Evolutionary conservation across 2,888 invertebrate species (phyloP).

Genomic region (Euplexia lucipara): DNA sequence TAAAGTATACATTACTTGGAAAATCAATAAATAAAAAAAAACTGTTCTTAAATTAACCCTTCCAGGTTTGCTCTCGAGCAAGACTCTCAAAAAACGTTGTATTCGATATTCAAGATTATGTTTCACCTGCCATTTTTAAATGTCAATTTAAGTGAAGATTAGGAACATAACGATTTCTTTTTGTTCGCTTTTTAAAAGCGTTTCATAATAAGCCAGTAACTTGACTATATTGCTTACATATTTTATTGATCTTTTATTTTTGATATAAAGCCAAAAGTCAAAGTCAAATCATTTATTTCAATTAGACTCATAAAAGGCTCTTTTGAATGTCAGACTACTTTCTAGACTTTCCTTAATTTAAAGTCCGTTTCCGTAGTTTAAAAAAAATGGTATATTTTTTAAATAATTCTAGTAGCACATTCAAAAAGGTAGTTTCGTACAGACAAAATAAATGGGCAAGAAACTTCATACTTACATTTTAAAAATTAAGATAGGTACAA

Average conservation of each 20-base stretch:
- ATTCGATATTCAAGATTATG: slow-evolving; percentile 7
- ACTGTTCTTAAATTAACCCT: not conserved
- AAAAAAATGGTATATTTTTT: no score
- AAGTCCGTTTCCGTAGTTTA: no score
- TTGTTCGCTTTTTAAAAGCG: not conserved
- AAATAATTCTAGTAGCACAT: no score
- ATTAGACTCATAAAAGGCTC: no score
- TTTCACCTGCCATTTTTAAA: slow-evolving; percentile 13
- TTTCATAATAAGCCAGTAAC: not conserved
- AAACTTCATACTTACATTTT: no score
- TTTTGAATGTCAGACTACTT: not conserved
- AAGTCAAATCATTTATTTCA: not conserved
- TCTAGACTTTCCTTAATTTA: no score
- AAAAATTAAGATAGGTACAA: no score
- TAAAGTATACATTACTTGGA: not conserved
- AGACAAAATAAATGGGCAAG: no score
- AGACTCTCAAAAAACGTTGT: not conserved
- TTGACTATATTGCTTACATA: not conserved
- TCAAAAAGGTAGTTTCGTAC: no score
- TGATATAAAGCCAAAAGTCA: no score
- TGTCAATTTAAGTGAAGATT: slow-evolving; percentile 21
- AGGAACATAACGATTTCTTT: slow-evolving; percentile 3
- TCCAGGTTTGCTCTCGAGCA: not conserved
- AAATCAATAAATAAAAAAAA: not conserved
- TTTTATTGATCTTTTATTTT: no score